A percentile compares a stretch with the other conserved stretches of the same genome.
Evolutionary conservation across 2,797 vertebrate species (phyloP).

Genomic region (Leptatherina wallacei): DNA sequence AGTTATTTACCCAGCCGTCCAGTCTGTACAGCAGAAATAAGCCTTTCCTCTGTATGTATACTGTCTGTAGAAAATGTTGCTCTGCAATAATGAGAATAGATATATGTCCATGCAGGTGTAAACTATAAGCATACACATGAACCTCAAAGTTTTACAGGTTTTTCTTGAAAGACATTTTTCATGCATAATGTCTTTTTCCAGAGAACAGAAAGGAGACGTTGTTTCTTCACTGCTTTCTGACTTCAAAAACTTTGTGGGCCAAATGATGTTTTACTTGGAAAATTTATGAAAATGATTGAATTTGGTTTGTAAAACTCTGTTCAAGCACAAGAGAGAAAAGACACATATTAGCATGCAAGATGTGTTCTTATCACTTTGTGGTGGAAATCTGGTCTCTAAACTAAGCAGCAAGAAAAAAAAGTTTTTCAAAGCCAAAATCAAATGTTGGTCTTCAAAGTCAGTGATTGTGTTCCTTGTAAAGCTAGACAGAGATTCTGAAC

Average conservation of each 20-base stretch:
- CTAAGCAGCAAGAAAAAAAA: neutral
- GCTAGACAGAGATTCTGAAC: slow-evolving; percentile 10
- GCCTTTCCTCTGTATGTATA: no score
- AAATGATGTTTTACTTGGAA: neutral
- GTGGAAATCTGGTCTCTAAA: slow-evolving; percentile 14
- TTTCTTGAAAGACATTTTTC: slow-evolving; percentile 3
- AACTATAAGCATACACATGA: slow-evolving; percentile 1
- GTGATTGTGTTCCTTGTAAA: slow-evolving; percentile 5
- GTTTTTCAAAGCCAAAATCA: slow-evolving; percentile 13
- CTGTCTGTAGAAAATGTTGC: no score
- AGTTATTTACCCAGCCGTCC: no score
- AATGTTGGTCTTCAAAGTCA: slow-evolving; percentile 28
- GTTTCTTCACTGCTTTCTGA: neutral
- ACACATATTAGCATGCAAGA: neutral
- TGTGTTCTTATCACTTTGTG: slow-evolving; percentile 10
- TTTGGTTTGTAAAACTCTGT: neutral
- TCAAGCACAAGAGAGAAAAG: neutral
- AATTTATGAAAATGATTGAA: slow-evolving; percentile 3
- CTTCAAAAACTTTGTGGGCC: neutral
- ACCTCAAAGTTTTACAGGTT: neutral
- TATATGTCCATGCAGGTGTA: neutral
- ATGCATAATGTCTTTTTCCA: neutral
- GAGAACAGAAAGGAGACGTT: slow-evolving; percentile 1
- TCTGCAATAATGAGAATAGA: no score
- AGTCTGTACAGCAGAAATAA: no score